Conservation (phyloP, 2,888 invertebrate genomes). For the Drosophila macrospina region DNA sequence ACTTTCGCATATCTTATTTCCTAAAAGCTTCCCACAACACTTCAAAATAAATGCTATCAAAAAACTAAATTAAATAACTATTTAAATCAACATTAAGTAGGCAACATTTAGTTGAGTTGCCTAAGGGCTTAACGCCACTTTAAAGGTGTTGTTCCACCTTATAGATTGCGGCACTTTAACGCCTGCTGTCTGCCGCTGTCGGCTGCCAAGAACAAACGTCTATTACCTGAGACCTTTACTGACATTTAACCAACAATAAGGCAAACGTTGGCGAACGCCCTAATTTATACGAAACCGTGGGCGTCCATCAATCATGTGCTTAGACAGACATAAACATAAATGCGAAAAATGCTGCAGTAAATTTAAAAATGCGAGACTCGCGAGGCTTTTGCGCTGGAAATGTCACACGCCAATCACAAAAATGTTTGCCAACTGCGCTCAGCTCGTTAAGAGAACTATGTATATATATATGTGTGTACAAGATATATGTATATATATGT, state of each 20-base stretch:
- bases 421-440: slow-evolving; percentile 56
- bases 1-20: no score
- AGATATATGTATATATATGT: slow-evolving; percentile 5
- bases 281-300: background rate
- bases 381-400: slow-evolving; percentile 51
- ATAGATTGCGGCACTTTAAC: slow-evolving; percentile 24
- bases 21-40: no score
- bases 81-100: no score
- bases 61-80: no score
- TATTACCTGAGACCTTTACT: slow-evolving; percentile 15
- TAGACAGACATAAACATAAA: slow-evolving; percentile 51
- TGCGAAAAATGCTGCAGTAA: slow-evolving; percentile 51
- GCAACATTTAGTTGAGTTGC: no score
- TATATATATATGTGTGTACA: background rate
- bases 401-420: slow-evolving; percentile 77
- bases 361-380: slow-evolving; percentile 60
- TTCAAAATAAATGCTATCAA: no score
- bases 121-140: no score
- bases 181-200: slow-evolving; percentile 9
- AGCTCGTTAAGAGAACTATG: slow-evolving; percentile 36
- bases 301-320: slow-evolving; percentile 56
- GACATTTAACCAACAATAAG: slow-evolving; percentile 33
- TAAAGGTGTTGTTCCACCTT: slow-evolving; percentile 8
- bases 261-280: no score
- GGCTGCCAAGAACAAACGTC: slow-evolving; percentile 11